These are phyloP conservation scores for Epistrophe grossulariae DNA, from an alignment of 2,888 invertebrate species.

Conservation along the genomic window DNA sequence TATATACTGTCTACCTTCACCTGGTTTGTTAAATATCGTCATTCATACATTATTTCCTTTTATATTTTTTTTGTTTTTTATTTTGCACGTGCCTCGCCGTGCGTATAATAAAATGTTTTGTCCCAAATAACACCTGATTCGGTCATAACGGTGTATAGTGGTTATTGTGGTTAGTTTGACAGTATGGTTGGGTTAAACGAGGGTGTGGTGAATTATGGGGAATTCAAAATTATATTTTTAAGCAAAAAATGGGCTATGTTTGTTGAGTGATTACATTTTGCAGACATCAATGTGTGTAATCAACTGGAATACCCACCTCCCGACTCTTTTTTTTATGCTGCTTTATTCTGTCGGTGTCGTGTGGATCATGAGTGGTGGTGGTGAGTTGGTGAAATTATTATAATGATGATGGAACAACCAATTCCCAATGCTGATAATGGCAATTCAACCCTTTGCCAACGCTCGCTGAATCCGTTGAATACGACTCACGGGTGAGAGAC, in stretches of 20 bases:
- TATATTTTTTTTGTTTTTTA: conserved; percentile 9
- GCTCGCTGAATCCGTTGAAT: background rate
- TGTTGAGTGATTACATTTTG: conserved; percentile 32
- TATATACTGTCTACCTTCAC: conserved; percentile 46
- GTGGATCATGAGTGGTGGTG: conserved; percentile 15
- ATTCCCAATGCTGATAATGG: conserved; percentile 40
- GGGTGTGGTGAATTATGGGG: conserved; percentile 48
- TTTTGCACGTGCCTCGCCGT: conserved; percentile 45
- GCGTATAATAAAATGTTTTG: conserved; percentile 62
- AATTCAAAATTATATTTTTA: background rate
- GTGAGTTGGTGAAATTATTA: conserved; percentile 35
- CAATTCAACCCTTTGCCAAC: conserved; percentile 2
- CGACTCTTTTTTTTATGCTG: background rate
- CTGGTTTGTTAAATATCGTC: conserved; percentile 32
- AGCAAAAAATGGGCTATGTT: conserved; percentile 16
- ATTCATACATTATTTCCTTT: conserved; percentile 20
- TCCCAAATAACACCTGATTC: conserved; percentile 62
- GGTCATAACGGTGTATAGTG: conserved; percentile 44
- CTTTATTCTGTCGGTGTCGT: background rate
- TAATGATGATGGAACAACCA: conserved; percentile 54
- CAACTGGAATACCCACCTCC: background rate
- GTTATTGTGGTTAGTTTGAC: conserved; percentile 22
- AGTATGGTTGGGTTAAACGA: conserved; percentile 1
- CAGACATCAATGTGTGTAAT: conserved; percentile 14
- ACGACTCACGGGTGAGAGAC: conserved; percentile 1